Base-by-base conservation (phyloP, 2,888 invertebrate species). In the Caenorhabditis sp. region DNA sequence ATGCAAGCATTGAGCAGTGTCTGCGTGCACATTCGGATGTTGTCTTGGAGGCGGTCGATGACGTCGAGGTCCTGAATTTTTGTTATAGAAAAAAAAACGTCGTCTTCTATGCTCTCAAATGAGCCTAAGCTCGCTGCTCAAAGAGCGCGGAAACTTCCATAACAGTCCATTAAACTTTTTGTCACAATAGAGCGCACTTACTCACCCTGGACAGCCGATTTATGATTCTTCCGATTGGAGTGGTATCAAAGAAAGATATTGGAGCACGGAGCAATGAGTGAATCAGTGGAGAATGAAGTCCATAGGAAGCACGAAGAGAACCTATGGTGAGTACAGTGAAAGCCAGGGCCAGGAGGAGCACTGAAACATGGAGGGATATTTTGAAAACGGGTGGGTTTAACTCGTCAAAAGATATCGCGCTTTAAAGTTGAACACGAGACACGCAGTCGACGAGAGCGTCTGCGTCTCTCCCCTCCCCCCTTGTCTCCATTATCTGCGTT, bases 151-250 rank as follows among this genome's bases (percentile, higher is more conserved):
- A 10, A 12, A 12, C 38, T 38, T 10, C 6, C 12, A 10, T 38
- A 2, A 38, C 2, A 6, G 38, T 38, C 38, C 12, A 6, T 10
- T 12, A 12, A 2, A 10, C 2, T 35, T 56, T 22, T 6, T 7
- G 10, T 0, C 44, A 26, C 19, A n/a, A 49, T 22, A 16, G 19
- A 49, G 35, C 70, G 38, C 66, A 44, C 16, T 44, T 44, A 51
- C 51, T 80, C 12, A 87, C 87, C 54, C 84, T 56, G 0, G 86
- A 80, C 19, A 87, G 44, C 28, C 87, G 56, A 63, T 86, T 87
- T 75, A 93, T 85, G 24, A 93, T 89, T 35, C 92, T 87, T 14
- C 93, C 93, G 19, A 89, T 87, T 6, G 92, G 92, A 16, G 91
- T 93, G 24, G 86, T 85, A 82, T 93, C 92, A 84, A 92, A 93